A percentile compares a stretch with the other conserved stretches of the same genome.
Conservation (phyloP, 2,888 invertebrate species). For the Ormyrus labotus region DNA sequence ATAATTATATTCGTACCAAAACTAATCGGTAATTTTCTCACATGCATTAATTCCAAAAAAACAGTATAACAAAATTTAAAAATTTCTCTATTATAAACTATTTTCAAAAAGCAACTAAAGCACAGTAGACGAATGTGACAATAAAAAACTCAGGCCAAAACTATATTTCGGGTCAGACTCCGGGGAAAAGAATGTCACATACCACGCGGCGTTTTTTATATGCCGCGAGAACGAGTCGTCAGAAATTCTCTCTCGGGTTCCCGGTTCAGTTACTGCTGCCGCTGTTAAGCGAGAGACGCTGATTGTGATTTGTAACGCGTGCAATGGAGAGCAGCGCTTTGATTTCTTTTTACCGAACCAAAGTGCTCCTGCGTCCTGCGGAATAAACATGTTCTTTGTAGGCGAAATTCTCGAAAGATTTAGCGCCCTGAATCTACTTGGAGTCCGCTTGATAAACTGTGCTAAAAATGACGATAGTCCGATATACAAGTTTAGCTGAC, state of each 20-base stretch:
- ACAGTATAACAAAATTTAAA: too few species aligned
- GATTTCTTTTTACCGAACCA: constrained; percentile 32
- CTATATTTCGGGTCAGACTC: constrained; percentile 9
- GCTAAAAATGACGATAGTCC: too few species aligned
- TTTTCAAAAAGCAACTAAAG: background rate
- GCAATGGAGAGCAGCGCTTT: constrained; percentile 35
- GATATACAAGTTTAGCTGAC: too few species aligned
- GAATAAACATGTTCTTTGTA: constrained; percentile 28
- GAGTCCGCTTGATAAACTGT: background rate
- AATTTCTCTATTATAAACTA: background rate
- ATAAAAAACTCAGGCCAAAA: background rate
- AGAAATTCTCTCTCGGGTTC: constrained; percentile 8
- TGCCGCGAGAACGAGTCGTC: background rate
- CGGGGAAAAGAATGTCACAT: constrained; percentile 40
- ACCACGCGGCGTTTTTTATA: constrained; percentile 28
- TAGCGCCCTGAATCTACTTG: background rate
- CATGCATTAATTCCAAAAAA: too few species aligned
- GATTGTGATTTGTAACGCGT: constrained; percentile 52
- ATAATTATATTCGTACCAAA: too few species aligned
- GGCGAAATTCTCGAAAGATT: constrained; percentile 20
- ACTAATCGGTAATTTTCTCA: too few species aligned
- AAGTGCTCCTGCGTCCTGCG: background rate
- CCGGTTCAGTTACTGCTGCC: background rate
- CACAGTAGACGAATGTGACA: background rate
- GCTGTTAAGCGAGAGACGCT: constrained; percentile 30